phyloP scores from a whole-genome alignment of 2,113 vertebrate genomes.

The Microcebus jonahi region DNA sequence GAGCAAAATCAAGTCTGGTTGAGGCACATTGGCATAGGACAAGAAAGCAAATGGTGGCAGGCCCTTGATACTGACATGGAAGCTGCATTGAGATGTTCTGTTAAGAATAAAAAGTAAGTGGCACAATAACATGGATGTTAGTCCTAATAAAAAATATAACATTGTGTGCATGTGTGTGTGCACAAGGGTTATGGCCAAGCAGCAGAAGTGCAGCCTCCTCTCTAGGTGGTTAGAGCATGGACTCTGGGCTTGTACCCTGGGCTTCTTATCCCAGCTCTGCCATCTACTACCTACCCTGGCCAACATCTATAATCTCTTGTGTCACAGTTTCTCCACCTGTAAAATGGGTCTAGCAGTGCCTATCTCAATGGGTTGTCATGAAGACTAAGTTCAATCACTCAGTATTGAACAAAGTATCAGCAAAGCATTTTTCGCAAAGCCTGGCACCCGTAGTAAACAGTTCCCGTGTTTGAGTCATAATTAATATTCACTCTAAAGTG shows the following conservation, averaged over 20 bases:
- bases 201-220: neutral
- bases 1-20: neutral
- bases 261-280: neutral
- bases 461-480: neutral
- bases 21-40: neutral
- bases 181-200: neutral
- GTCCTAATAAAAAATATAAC: neutral
- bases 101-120: neutral
- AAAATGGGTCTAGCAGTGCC: neutral
- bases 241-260: neutral
- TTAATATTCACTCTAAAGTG: neutral
- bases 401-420: too few relatives aligned
- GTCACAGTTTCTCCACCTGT: neutral
- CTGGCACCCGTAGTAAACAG: neutral
- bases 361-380: neutral
- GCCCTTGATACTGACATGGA: neutral
- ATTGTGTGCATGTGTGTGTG: accelerated
- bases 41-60: neutral
- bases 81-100: neutral
- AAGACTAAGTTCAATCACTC: neutral
- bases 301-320: neutral
- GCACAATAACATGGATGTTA: neutral
- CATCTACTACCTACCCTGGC: neutral
- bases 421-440: neutral
- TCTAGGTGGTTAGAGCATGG: neutral